Evolutionary conservation across 2,797 vertebrate species (phyloP).

Genomic region (Spea hammondii): DNA sequence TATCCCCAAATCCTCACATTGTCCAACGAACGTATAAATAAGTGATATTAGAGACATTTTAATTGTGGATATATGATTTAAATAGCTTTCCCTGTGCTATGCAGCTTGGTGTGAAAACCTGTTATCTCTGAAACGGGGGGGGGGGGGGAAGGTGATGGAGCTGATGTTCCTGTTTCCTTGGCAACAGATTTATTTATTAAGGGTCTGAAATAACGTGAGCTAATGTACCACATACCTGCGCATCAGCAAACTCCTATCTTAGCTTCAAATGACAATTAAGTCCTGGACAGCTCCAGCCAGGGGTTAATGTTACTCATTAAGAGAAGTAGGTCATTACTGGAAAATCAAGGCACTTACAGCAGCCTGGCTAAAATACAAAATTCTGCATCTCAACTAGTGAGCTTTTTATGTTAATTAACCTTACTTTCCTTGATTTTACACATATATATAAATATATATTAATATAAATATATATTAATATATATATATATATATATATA

Average conservation of each 20-base stretch:
- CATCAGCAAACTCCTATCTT: constrained; percentile 80
- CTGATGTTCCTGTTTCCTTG: constrained; percentile 80
- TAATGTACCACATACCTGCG: constrained; percentile 88
- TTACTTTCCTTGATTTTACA: constrained; percentile 93
- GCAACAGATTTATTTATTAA: constrained; percentile 87
- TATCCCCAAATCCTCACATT: too few relatives aligned
- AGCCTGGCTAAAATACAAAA: constrained; percentile 86
- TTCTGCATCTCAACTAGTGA: constrained; percentile 90
- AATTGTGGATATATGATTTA: constrained; percentile 78
- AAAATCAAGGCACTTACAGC: constrained; percentile 99
- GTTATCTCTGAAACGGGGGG: constrained; percentile 59
- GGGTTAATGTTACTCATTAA: constrained; percentile 99
- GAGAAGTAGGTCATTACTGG: constrained; percentile 99
- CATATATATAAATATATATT: constrained; percentile 69
- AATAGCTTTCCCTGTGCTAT: constrained; percentile 65
- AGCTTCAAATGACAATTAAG: constrained; percentile 98
- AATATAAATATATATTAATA: too few relatives aligned
- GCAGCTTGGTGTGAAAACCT: constrained; percentile 75
- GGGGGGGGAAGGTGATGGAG: constrained; percentile 61
- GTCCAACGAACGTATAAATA: background rate
- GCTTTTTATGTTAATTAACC: constrained; percentile 99
- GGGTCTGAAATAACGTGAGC: constrained; percentile 82
- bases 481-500: too few relatives aligned
- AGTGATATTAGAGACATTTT: constrained; percentile 36
- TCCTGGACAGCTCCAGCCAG: constrained; percentile 99